Evolutionary conservation across 92 coral and sea anemone genomes (phyloP).

Genomic region (Siderastrea radians): DNA sequence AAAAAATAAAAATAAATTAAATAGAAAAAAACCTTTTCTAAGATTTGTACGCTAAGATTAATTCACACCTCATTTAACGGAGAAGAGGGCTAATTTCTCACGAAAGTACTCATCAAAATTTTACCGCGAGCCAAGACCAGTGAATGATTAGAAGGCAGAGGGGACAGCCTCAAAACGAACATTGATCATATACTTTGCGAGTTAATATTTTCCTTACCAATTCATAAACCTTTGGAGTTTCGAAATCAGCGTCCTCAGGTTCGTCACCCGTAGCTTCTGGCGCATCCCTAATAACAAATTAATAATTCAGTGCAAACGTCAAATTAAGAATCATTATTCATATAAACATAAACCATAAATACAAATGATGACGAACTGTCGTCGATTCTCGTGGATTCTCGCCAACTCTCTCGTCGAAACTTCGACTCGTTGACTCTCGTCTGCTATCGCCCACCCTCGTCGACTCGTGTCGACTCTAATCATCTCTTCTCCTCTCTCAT

Average conservation of each 20-base stretch:
- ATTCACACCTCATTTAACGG: too few relatives aligned
- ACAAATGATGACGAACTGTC: not conserved
- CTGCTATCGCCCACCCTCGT: not conserved
- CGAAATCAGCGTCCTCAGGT: conserved; percentile 98
- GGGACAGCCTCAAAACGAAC: not conserved
- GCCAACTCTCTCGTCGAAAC: not conserved
- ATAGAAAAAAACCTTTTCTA: too few relatives aligned
- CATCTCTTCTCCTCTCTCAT: not conserved
- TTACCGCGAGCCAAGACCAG: not conserved
- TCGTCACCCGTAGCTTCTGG: conserved; percentile 99
- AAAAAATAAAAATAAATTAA: too few relatives aligned
- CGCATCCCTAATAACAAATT: conserved; percentile 77
- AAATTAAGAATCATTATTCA: too few relatives aligned
- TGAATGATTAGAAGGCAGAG: not conserved
- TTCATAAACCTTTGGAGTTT: conserved; percentile 97
- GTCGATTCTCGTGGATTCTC: not conserved
- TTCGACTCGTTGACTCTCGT: not conserved
- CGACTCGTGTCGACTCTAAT: not conserved
- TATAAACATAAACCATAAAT: too few relatives aligned
- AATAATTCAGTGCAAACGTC: not conserved
- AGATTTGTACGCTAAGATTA: too few relatives aligned
- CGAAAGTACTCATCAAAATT: too few relatives aligned
- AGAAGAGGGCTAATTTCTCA: too few relatives aligned
- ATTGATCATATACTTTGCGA: not conserved
- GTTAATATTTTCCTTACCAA: conserved; percentile 67